phyloP scores from a whole-genome alignment of 2,113 vertebrate species.

The Rissa tridactyla region DNA sequence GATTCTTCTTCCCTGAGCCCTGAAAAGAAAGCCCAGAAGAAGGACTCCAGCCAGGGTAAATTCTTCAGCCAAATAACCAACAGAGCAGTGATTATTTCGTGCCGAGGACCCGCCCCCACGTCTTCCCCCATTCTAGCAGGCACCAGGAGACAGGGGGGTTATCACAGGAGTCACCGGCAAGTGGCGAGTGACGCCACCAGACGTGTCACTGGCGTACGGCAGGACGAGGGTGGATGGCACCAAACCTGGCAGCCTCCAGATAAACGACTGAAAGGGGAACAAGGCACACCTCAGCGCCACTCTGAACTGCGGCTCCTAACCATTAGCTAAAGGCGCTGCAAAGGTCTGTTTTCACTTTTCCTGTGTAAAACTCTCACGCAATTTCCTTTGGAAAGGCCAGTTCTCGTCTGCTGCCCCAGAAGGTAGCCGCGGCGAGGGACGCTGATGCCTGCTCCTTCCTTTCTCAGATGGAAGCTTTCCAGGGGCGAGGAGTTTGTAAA shows the following conservation, averaged over 20 bases:
- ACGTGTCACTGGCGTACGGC: accelerated
- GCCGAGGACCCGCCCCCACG: not conserved
- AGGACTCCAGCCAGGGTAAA: not conserved
- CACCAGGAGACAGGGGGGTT: not conserved
- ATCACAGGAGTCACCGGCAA: not conserved
- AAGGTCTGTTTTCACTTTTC: not conserved
- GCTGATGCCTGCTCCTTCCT: not conserved
- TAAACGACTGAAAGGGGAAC: no score
- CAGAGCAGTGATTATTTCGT: accelerated
- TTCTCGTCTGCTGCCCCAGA: not conserved
- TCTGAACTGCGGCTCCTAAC: not conserved
- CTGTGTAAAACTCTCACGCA: not conserved
- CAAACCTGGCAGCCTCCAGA: no score
- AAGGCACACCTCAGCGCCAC: not conserved
- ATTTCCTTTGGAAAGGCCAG: not conserved
- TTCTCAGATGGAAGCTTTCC: no score
- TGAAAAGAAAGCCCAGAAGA: not conserved
- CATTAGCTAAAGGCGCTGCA: no score
- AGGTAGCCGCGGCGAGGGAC: accelerated
- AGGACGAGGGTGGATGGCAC: no score
- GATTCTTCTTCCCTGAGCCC: not conserved
- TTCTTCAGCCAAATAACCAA: not conserved
- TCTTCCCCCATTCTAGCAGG: accelerated
- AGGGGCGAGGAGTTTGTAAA: not conserved
- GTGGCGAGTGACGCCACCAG: not conserved